Percentiles rank a stretch among this genome's conserved stretches.
These are phyloP conservation scores for Apis cerana DNA, from an alignment of 1,140 invertebrate genomes.

Conservation along the genomic window DNA sequence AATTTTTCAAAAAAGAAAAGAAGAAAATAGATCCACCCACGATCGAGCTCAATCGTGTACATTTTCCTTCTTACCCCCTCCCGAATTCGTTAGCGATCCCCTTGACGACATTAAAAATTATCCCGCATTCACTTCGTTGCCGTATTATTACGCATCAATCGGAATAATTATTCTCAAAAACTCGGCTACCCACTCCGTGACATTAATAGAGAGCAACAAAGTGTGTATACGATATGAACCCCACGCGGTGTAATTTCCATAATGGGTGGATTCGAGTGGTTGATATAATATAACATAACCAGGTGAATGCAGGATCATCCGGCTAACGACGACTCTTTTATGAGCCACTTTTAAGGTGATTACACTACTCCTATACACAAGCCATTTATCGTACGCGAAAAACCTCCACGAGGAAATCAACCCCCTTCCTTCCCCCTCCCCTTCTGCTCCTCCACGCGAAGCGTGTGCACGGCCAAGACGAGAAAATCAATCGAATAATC, in stretches of 20 bases:
- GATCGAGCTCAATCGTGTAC: no score
- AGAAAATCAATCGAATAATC: slow-evolving; percentile 18
- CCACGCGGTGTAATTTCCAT: slow-evolving; percentile 2
- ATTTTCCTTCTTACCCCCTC: no score
- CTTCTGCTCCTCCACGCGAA: background rate
- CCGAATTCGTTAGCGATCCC: no score
- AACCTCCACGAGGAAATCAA: background rate
- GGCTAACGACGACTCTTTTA: slow-evolving; percentile 25
- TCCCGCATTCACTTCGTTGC: no score
- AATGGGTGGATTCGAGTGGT: slow-evolving; percentile 1
- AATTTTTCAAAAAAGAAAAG: no score
- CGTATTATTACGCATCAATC: background rate
- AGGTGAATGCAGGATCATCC: slow-evolving; percentile 9
- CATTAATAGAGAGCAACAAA: slow-evolving; percentile 9
- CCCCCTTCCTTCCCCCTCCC: no score
- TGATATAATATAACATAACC: background rate
- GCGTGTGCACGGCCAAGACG: background rate
- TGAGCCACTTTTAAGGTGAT: slow-evolving; percentile 20
- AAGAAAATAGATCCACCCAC: no score
- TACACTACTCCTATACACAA: background rate
- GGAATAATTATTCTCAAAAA: background rate
- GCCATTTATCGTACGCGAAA: background rate
- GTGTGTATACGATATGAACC: no score
- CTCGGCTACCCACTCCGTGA: no score
- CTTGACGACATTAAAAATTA: no score